phyloP scores from a whole-genome alignment of 2,888 invertebrate species.

The Scaptomyza tumidula region DNA sequence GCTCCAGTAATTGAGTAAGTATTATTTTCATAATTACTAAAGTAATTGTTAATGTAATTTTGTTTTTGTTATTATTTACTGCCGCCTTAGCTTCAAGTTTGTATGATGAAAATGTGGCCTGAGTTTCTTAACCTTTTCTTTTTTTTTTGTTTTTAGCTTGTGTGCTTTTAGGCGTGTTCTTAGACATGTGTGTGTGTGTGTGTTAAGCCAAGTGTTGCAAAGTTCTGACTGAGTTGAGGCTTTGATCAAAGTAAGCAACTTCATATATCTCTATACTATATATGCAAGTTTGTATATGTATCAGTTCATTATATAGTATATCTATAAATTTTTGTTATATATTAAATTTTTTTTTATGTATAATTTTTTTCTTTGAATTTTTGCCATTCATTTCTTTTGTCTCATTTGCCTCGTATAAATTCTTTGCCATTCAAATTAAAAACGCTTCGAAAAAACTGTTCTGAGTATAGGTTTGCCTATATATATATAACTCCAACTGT shows the following conservation, averaged over 20 bases:
- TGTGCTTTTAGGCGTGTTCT: constrained; percentile 32
- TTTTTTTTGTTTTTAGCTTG: constrained; percentile 8
- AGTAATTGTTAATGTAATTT: constrained; percentile 20
- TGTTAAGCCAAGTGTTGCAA: constrained; percentile 19
- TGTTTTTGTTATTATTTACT: constrained; percentile 28
- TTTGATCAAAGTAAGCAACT: constrained; percentile 44
- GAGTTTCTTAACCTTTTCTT: constrained; percentile 26
- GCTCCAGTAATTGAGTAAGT: constrained; percentile 26
- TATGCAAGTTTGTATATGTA: constrained; percentile 67
- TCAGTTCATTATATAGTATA: constrained; percentile 74
- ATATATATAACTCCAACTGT: constrained; percentile 18
- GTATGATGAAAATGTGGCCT: constrained; percentile 38
- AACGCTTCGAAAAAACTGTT: constrained; percentile 53
- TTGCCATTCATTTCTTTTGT: constrained; percentile 22
- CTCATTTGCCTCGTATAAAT: constrained; percentile 38
- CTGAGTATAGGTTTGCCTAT: constrained; percentile 40
- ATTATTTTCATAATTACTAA: constrained; percentile 29
- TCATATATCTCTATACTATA: constrained; percentile 39
- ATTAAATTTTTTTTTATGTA: constrained; percentile 31
- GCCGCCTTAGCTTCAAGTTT: constrained; percentile 21
- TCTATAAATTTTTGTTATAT: constrained; percentile 52
- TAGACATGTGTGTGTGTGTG: constrained; percentile 13
- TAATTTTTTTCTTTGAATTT: constrained; percentile 31
- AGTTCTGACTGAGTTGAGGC: constrained; percentile 36
- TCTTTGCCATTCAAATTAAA: constrained; percentile 45